A percentile compares a stretch with the other conserved stretches of the same genome.
Conservation (phyloP, 1,140 invertebrate genomes). For the Lepidurus arcticus region DNA sequence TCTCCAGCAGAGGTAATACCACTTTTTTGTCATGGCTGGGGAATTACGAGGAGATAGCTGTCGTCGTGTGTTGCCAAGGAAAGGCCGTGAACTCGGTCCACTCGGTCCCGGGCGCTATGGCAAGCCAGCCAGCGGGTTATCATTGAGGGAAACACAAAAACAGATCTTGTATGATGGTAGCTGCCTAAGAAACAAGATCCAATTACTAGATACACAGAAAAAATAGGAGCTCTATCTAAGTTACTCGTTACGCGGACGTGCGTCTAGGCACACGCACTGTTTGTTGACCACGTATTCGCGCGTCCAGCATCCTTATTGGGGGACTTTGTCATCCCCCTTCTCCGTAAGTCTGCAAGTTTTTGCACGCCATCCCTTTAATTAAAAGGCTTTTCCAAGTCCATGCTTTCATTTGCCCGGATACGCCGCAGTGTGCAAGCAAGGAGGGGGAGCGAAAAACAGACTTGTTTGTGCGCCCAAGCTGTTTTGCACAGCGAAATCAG, state of each 20-base stretch:
- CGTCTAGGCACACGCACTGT: background rate
- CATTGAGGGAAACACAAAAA: background rate
- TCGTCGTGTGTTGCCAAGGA: background rate
- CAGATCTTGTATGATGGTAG: background rate
- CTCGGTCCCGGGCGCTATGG: background rate
- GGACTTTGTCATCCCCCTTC: background rate
- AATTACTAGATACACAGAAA: slow-evolving; percentile 3
- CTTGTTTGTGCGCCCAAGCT: slow-evolving; percentile 1
- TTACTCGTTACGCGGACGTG: background rate
- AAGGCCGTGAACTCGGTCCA: background rate
- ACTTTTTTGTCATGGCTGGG: background rate
- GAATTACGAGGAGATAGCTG: background rate
- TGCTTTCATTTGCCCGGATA: background rate
- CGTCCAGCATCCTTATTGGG: background rate
- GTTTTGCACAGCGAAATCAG: slow-evolving; percentile 21
- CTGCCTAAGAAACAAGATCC: background rate
- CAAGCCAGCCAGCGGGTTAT: background rate
- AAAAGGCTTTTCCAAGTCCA: background rate
- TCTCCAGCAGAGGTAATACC: too few relatives aligned
- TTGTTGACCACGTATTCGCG: background rate
- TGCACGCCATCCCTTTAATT: background rate
- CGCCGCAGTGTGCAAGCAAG: background rate
- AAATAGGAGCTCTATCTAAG: background rate
- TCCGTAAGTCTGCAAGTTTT: background rate
- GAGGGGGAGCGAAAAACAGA: background rate